phyloP scores from a whole-genome alignment of 2,888 invertebrate genomes.

The Athalia cordata region DNA sequence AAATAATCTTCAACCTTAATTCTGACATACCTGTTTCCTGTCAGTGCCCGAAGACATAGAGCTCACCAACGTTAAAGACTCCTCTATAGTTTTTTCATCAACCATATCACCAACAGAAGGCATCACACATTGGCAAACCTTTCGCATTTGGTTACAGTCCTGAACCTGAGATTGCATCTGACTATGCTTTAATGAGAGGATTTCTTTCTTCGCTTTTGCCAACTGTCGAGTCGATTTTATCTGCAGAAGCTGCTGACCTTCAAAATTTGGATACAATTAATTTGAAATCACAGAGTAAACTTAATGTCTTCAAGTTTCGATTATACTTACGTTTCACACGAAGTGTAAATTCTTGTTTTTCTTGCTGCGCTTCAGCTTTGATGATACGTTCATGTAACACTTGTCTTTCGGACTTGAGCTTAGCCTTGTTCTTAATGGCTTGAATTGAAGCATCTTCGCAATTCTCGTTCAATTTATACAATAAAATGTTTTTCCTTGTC shows the following conservation, averaged over 20 bases:
- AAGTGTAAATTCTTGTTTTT: constrained; percentile 58
- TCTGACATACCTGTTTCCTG: constrained; percentile 61
- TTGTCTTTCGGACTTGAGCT: constrained; percentile 54
- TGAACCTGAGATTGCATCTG: constrained; percentile 60
- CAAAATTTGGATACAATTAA: not conserved
- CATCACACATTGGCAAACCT: constrained; percentile 63
- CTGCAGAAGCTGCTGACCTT: constrained; percentile 44
- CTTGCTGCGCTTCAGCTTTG: constrained; percentile 57
- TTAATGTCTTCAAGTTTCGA: not conserved
- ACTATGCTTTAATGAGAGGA: constrained; percentile 60
- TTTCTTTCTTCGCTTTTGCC: constrained; percentile 55
- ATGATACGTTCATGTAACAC: constrained; percentile 56
- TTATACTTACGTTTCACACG: constrained; percentile 61
- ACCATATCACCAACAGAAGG: constrained; percentile 60
- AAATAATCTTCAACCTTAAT: constrained; percentile 41
- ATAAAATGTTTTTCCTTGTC: constrained; percentile 62
- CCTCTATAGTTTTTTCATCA: constrained; percentile 56
- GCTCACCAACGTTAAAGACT: constrained; percentile 60
- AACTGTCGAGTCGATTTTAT: constrained; percentile 53
- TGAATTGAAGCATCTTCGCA: constrained; percentile 53
- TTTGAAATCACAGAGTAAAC: not conserved
- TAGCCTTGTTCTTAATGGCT: constrained; percentile 52
- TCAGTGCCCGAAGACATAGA: constrained; percentile 59
- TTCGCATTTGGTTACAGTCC: constrained; percentile 62
- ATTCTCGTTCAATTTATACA: constrained; percentile 58